Conservation (phyloP, 2,113 vertebrate genomes). For the Formicarius rufipectus region DNA sequence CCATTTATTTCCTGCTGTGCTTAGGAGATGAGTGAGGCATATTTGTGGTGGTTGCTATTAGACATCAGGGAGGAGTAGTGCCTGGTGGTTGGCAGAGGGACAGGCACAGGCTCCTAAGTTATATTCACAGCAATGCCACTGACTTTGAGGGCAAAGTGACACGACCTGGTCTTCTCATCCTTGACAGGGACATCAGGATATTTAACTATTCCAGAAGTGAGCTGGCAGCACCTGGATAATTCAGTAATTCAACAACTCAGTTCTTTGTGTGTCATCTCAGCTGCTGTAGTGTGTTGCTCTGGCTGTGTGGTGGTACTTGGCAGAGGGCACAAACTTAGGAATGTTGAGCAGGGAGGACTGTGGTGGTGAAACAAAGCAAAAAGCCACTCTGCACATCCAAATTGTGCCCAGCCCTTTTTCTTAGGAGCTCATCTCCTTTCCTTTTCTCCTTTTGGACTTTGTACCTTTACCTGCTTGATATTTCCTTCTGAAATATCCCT, state of each 20-base stretch:
- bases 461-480: background rate
- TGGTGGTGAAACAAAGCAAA: background rate
- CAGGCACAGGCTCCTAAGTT: background rate
- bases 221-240: background rate
- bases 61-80: slow-evolving; percentile 44
- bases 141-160: background rate
- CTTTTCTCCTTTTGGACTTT: background rate
- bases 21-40: background rate
- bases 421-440: background rate
- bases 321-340: background rate
- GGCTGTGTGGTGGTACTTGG: background rate
- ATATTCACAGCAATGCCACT: background rate
- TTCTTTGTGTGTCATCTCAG: background rate
- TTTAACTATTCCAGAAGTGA: background rate
- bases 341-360: background rate
- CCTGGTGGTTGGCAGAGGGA: background rate
- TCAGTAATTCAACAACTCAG: background rate
- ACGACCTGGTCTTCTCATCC: background rate
- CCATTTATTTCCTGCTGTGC: slow-evolving; percentile 43
- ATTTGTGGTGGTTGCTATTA: slow-evolving; percentile 50
- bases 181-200: background rate
- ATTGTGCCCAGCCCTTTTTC: background rate
- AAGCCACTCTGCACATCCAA: background rate
- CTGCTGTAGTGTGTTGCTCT: rapidly evolving
- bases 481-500: background rate